phyloP scores from a whole-genome alignment of 2,113 vertebrate species.

The Charina bottae region DNA sequence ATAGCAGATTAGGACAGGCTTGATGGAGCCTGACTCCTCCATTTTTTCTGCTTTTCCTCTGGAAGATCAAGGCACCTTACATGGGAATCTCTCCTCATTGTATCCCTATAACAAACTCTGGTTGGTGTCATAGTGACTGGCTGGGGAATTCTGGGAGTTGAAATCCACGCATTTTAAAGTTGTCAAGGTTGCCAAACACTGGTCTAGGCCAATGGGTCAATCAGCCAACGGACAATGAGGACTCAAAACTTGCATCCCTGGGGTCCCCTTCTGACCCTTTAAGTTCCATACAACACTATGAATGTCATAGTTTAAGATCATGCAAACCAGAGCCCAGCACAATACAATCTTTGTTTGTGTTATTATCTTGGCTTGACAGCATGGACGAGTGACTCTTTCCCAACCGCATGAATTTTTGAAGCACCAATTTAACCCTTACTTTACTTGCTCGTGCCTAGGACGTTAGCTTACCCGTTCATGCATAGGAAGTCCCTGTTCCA shows the following conservation, averaged over 20 bases:
- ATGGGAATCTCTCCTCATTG: not conserved
- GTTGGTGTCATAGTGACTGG: not conserved
- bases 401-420: not conserved
- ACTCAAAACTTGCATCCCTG: not conserved
- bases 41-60: not conserved
- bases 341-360: not conserved
- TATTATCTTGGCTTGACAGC: not conserved
- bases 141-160: too few species aligned
- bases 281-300: not conserved
- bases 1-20: not conserved
- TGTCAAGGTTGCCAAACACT: too few species aligned
- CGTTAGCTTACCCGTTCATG: not conserved
- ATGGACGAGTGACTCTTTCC: not conserved
- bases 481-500: not conserved
- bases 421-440: not conserved
- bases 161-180: too few species aligned
- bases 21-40: not conserved
- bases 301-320: not conserved
- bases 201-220: too few species aligned
- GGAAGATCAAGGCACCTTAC: not conserved
- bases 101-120: not conserved
- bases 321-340: not conserved
- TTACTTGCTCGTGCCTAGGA: not conserved
- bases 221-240: not conserved
- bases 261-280: not conserved